phyloP scores from a whole-genome alignment of 2,113 vertebrate genomes.

The Pampusana beccarii region DNA sequence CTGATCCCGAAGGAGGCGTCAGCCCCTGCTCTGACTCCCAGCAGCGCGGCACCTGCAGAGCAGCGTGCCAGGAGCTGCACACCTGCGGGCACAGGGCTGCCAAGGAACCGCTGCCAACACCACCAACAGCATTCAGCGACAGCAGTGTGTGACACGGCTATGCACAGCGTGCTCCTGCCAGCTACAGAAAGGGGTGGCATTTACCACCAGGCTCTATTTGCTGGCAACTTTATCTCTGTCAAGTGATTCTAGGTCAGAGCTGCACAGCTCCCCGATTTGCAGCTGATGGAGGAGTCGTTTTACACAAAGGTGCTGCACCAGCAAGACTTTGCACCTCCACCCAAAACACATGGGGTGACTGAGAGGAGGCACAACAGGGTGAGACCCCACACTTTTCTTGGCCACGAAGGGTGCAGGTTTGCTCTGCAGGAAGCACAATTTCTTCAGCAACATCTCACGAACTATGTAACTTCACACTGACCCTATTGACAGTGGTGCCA shows the following conservation, averaged over 20 bases:
- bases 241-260: not conserved
- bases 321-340: not conserved
- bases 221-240: not conserved
- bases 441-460: not conserved
- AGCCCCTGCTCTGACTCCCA: not conserved
- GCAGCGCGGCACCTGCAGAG: not conserved
- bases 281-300: not conserved
- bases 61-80: not conserved
- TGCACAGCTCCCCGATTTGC: not conserved
- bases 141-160: not conserved
- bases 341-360: fast-evolving
- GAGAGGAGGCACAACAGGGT: not conserved
- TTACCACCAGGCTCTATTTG: not conserved
- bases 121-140: not conserved
- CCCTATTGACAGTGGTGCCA: fast-evolving
- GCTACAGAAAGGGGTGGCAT: not conserved
- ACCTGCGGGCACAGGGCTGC: not conserved
- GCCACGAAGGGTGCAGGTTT: not conserved
- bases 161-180: not conserved
- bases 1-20: not conserved
- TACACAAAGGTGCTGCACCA: not conserved
- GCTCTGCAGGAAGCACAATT: not conserved
- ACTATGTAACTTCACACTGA: not conserved
- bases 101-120: not conserved
- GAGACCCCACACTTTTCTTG: not conserved